These are phyloP conservation scores for Plagiodera versicolora DNA, from an alignment of 2,888 invertebrate genomes.

Conservation along the genomic window DNA sequence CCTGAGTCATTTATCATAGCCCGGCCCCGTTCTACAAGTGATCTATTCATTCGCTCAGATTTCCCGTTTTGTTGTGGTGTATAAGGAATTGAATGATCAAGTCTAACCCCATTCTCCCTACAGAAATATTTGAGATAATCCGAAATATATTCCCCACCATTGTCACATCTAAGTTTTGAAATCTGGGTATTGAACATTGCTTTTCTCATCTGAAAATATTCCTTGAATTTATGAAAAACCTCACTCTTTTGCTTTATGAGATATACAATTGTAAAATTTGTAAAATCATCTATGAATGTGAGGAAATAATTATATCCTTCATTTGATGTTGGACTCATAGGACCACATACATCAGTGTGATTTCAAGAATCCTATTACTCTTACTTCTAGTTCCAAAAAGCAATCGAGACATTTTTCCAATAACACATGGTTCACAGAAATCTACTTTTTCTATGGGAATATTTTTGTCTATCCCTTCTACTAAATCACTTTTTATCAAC, in stretches of 20 bases:
- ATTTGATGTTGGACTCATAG: neutral
- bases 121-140: slow-evolving; percentile 3
- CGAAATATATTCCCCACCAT: slow-evolving; percentile 8
- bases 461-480: slow-evolving; percentile 2
- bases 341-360: neutral
- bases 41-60: slow-evolving; percentile 2
- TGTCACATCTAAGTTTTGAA: slow-evolving; percentile 5
- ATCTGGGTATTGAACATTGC: neutral
- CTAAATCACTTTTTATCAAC: neutral
- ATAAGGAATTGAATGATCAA: slow-evolving; percentile 17
- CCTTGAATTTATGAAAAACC: slow-evolving; percentile 9
- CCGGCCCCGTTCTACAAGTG: neutral
- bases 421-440: neutral
- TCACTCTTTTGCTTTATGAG: neutral
- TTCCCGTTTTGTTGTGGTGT: slow-evolving; percentile 15
- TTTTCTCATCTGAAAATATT: slow-evolving; percentile 7
- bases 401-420: slow-evolving; percentile 4
- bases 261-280: neutral
- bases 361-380: slow-evolving; percentile 6
- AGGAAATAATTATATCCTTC: neutral
- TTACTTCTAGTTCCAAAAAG: neutral
- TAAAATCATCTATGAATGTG: slow-evolving; percentile 3
- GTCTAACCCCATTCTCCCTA: neutral
- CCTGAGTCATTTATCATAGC: slow-evolving; percentile 17
- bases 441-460: slow-evolving; percentile 1